Base-by-base conservation (phyloP, 35 echinoderm and acorn worm species). In the Acanthaster planci region DNA sequence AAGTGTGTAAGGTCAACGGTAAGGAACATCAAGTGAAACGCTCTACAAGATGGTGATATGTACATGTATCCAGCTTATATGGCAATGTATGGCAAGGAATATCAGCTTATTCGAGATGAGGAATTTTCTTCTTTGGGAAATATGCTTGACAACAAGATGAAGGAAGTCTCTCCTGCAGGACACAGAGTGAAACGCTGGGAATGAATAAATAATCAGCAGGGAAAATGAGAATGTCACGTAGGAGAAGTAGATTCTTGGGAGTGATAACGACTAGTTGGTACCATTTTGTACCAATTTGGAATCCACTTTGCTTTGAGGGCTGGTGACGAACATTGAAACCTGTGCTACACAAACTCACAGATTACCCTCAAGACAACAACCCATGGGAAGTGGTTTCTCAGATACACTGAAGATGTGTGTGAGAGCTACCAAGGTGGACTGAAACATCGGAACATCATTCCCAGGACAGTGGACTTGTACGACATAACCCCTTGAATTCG, bases 251-350 rank as follows among this genome's bases (percentile, higher is more conserved):
- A 40, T 2, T 40, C 15, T 4, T 12, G 23, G 2, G 10, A 47
- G 42, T 12, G 12, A 12, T n/a, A n/a, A n/a, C n/a, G n/a, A n/a
- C 42, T 85, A 14, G 29, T 85, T 18, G 57, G 75, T 44, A 85
- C n/a, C 83, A 14, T 85, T 2, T 8, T 85, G 8, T 85, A 85
- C 38, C 38, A 75, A 26, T 23, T 85, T 40, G 83, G 83, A 6
- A 50, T 85, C 19, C 64, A 85, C 51, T 85, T 85, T 56, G 83
- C 83, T 21, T 60, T 85, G 59, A 34, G 58, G 21, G 83, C 55
- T 37, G 83, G 83, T 1, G 29, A 76, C 21, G 83, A 85, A 30
- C 82, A 85, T 22, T 2, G 82, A 21, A 8, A 72, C 29, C 56
- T 85, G 6, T 34, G 56, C n/a, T 47, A 38, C n/a, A n/a, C n/a